These are phyloP conservation scores for Varanus komodoensis DNA, from an alignment of 2,113 vertebrate species.

Conservation along the genomic window DNA sequence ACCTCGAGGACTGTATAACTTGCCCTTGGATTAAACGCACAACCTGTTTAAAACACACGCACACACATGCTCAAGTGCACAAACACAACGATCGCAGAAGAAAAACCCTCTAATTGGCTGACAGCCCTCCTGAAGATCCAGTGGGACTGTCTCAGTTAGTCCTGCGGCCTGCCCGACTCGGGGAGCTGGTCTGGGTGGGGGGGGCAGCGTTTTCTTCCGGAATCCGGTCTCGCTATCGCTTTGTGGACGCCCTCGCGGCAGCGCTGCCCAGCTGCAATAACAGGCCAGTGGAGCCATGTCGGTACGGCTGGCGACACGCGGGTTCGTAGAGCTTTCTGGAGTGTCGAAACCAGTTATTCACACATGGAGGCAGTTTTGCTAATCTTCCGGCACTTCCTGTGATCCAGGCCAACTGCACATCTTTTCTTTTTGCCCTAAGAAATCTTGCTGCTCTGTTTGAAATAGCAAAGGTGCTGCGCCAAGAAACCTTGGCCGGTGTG, in stretches of 20 bases:
- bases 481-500: background rate
- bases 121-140: background rate
- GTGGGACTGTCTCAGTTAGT: background rate
- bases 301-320: constrained; percentile 3
- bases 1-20: background rate
- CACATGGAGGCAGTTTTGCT: constrained; percentile 11
- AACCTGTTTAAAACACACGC: background rate
- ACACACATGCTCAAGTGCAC: no score
- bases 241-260: background rate
- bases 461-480: background rate
- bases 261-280: constrained; percentile 44
- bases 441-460: background rate
- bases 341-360: background rate
- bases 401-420: background rate
- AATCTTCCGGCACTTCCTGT: background rate
- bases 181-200: background rate
- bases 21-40: background rate
- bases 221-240: background rate
- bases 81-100: background rate
- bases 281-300: fast-evolving
- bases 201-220: background rate
- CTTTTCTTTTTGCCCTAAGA: background rate
- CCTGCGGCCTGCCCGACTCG: background rate
- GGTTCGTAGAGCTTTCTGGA: background rate
- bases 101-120: background rate